Conservation (phyloP, 92 coral and sea anemone genomes). For the Parazoanthus atlanticus region DNA sequence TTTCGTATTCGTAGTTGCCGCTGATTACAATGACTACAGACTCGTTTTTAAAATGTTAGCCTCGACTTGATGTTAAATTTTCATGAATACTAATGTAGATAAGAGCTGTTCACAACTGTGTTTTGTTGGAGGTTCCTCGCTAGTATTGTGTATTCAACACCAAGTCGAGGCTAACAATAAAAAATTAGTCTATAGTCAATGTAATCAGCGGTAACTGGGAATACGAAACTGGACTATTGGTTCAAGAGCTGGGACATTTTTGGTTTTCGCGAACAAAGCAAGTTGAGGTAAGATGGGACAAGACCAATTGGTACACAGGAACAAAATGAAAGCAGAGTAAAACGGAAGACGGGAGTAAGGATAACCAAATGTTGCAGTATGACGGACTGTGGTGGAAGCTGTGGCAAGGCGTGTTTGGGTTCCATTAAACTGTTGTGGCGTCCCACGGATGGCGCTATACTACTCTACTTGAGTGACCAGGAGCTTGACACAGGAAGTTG, state of each 20-base stretch:
- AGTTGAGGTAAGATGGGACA: not conserved
- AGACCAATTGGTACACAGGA: not conserved
- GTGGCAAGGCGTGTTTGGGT: not conserved
- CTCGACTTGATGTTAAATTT: no score
- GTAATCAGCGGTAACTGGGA: not conserved
- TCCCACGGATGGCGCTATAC: not conserved
- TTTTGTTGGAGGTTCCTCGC: no score
- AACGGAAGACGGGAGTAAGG: not conserved
- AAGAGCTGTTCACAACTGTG: no score
- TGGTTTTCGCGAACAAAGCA: not conserved
- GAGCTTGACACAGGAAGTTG: not conserved
- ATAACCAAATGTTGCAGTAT: not conserved
- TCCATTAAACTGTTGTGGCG: not conserved
- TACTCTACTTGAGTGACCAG: not conserved
- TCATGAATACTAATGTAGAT: no score
- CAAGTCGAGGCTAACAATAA: no score
- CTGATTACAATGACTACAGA: no score
- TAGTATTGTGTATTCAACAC: no score
- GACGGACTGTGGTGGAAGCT: not conserved
- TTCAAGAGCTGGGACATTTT: not conserved
- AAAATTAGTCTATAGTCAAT: not conserved
- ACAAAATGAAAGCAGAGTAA: not conserved
- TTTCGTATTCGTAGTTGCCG: no score
- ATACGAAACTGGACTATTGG: not conserved
- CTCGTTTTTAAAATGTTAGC: no score